Base-by-base conservation (phyloP, 2,888 invertebrate genomes). In the Ochlodes sylvanus region DNA sequence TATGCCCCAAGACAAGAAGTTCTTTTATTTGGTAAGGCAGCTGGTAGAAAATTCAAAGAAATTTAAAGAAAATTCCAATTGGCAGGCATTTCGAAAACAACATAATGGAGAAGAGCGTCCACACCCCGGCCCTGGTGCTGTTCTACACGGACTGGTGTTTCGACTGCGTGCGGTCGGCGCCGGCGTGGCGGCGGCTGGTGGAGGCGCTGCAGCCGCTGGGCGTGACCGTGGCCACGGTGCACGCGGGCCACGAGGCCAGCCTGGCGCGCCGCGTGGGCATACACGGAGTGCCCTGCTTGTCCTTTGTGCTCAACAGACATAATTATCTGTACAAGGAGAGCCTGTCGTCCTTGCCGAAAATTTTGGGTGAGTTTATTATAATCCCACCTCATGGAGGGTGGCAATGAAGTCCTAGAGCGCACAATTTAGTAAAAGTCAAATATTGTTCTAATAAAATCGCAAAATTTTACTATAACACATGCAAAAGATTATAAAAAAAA, bases 101-200 rank as follows among this genome's bases (percentile, higher is more conserved):
- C 70, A 94, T 98, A 73, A 86, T 98, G 64, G 97, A 98, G 71
- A 97, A 97, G 83, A 98, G 98, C 82, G 93, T 94, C 69, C 95
- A 95, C 72, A 96, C 96, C 42, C 98, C 98, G 10, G 96, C 98
- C 69, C 90, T 99, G 68, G 94, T 99, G 60, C 95, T 99, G 76
- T 98, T 98, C 86, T 99, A 98, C 88, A 97, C 97, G 7, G 98
- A 99, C 87, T 98, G 98, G 97, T 99, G 99, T 84, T 97, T 98
- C 86, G 96, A 97, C 60, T 99, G 99, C 85, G 95, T 98, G 72
- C 96, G 96, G 78, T 96, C 97, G n/a, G 98, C 98, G 57, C 96
- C 96, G 0, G 95, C 97, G 10, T 98, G 98, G 95, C 94, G 97
- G 61, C 95, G 97, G 72, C 93, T 99, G 63, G 96, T 98, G 52